Evolutionary conservation across 2,113 vertebrate genomes (phyloP), one percentile per base, ranked within the genome.

Genomic region (Dicaeum eximium): DNA sequence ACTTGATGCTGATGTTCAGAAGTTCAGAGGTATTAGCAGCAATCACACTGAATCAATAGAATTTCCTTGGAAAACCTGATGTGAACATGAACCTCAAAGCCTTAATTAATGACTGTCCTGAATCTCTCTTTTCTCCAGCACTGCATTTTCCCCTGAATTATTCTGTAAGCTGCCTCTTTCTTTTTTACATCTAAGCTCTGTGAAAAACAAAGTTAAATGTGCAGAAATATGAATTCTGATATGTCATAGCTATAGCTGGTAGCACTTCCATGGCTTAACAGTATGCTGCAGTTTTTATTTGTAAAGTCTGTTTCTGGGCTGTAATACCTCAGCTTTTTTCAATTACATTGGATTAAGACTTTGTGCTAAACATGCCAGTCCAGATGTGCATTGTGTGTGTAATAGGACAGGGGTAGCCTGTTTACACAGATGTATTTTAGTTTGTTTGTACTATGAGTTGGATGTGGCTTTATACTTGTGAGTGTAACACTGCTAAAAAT

Each of bases 371-470:
- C 44, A 42, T 89, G 53, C 54, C 88, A 73, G 51, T 80, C 74
- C 93, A 96, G 93, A 92, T 96, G 93, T 91, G 65, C 48, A 17
- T 81, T 92, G 67, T 87, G 18, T 81, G 38, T 83, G 9, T 85
- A 48, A 54, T 20, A 77, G 60, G 72, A 64, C 13, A 42, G 42
- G 47, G 54, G 21, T 71, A 87, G 56, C 40, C 57, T 92, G 51
- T 90, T 95, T 93, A 65, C 60, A 79, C 88, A 83, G 71, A 78
- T 90, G 57, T 84, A n/a, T 86, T 92, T 93, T 73, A 38, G 69
- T 92, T 82, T 80, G 40, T 91, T 70, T 80, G 28, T 80, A 40
- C 64, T 79, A 3, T 60, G 72, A 75, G 37, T 33, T 86, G 86
- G 66, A 66, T 53, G 58, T 58, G 57, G 67, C 53, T 92, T 71